Evolutionary conservation across 1,140 invertebrate species (phyloP).

Genomic region (Calosoma granatense): DNA sequence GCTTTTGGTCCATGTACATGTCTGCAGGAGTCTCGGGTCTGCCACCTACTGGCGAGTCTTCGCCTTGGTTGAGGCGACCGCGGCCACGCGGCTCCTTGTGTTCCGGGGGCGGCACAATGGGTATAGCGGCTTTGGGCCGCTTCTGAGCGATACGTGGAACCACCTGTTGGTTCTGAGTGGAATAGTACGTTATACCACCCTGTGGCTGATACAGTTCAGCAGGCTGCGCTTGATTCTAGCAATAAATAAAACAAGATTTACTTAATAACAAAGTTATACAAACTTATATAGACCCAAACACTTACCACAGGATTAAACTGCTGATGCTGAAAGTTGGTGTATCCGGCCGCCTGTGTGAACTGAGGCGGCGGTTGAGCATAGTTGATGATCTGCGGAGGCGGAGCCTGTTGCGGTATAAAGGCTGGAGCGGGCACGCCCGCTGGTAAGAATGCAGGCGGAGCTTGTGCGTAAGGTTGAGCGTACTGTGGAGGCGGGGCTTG

Average conservation of each 20-base stretch:
- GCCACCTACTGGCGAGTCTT: background rate
- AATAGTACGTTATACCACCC: constrained; percentile 33
- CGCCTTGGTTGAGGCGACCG: constrained; percentile 14
- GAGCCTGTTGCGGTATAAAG: constrained; percentile 22
- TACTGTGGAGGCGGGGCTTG: constrained; percentile 23
- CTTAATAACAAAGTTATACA: background rate
- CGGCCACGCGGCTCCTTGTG: constrained; percentile 18
- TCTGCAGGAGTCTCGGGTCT: background rate
- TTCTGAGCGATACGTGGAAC: constrained; percentile 23
- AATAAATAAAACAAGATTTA: constrained; percentile 5
- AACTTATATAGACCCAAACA: constrained; percentile 2
- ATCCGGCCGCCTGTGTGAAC: constrained; percentile 21
- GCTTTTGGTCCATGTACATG: background rate
- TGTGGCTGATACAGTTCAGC: constrained; percentile 33
- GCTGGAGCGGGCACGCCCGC: constrained; percentile 15
- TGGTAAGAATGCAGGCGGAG: constrained; percentile 21
- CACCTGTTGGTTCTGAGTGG: constrained; percentile 30
- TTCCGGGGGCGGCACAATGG: constrained; percentile 31
- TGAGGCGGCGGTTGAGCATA: constrained; percentile 27
- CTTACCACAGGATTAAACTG: constrained; percentile 31
- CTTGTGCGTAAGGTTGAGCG: constrained; percentile 21
- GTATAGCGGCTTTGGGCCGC: constrained; percentile 32
- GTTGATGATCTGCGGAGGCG: constrained; percentile 27
- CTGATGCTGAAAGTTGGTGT: constrained; percentile 26
- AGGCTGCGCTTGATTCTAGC: constrained; percentile 24